Conservation (phyloP, 2,888 invertebrate species). For the Hyalella azteca region DNA sequence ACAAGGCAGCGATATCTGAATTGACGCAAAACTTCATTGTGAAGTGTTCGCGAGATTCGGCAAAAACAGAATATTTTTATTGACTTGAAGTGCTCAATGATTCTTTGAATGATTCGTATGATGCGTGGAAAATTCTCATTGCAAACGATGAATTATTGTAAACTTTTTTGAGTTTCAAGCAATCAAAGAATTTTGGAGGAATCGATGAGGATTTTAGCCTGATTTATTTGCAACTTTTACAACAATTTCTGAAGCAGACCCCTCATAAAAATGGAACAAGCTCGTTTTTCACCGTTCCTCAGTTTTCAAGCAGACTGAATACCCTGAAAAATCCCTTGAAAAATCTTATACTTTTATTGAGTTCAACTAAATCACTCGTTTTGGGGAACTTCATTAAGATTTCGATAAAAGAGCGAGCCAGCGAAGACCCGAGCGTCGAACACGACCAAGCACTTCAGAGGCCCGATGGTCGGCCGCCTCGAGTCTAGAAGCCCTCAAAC, state of each 20-base stretch:
- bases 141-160: neutral
- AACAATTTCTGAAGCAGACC: too few species aligned
- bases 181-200: neutral
- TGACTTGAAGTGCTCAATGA: neutral
- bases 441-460: neutral
- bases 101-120: neutral
- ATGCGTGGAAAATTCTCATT: neutral
- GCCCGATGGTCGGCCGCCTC: neutral
- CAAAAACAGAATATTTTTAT: neutral
- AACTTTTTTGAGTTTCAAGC: neutral
- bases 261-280: too few species aligned
- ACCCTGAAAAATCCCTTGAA: neutral
- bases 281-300: neutral
- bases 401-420: neutral
- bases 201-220: neutral
- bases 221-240: neutral
- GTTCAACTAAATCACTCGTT: neutral
- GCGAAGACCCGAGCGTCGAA: neutral
- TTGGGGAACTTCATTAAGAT: neutral
- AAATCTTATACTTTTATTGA: neutral
- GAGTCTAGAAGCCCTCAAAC: neutral
- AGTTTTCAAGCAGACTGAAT: neutral
- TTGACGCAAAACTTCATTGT: neutral
- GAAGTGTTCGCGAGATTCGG: neutral
- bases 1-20: neutral